phyloP scores from a whole-genome alignment of 1,140 invertebrate genomes.

The Euura saliciscinereae region DNA sequence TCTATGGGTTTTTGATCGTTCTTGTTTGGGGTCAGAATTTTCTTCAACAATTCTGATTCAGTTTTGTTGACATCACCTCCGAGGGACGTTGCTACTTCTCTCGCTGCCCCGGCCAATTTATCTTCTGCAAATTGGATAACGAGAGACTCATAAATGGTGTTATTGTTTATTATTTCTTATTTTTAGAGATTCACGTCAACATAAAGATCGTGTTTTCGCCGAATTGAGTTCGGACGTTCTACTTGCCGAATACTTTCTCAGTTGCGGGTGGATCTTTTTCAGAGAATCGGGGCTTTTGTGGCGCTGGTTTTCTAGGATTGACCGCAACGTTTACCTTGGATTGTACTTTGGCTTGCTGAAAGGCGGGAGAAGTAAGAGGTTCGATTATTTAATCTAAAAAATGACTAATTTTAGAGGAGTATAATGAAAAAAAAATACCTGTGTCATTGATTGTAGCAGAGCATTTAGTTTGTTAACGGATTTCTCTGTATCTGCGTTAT shows the following conservation, averaged over 20 bases:
- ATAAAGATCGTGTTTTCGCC: too few relatives aligned
- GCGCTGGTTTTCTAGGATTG: constrained; percentile 16
- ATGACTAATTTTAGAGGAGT: constrained; percentile 11
- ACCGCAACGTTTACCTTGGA: constrained; percentile 27
- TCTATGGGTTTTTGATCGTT: constrained; percentile 29
- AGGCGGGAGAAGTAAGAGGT: not conserved
- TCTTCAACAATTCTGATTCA: constrained; percentile 76
- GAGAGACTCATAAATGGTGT: constrained; percentile 9
- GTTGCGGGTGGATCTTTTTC: not conserved
- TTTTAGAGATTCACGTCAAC: not conserved
- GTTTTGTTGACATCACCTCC: constrained; percentile 72
- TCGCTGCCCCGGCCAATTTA: constrained; percentile 65
- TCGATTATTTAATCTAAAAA: constrained; percentile 8
- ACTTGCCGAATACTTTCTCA: constrained; percentile 17
- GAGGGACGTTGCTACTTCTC: constrained; percentile 69
- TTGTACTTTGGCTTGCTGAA: not conserved
- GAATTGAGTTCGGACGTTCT: too few relatives aligned
- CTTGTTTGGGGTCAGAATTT: constrained; percentile 62
- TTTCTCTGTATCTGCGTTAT: constrained; percentile 3
- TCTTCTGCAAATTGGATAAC: constrained; percentile 41
- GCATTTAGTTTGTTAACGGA: constrained; percentile 24
- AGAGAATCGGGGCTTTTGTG: not conserved
- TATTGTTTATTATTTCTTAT: constrained; percentile 9
- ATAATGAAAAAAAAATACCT: constrained; percentile 19
- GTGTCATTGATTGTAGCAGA: constrained; percentile 27